Conservation (phyloP, 2,797 vertebrate genomes). For the Gadopsis marmoratus region DNA sequence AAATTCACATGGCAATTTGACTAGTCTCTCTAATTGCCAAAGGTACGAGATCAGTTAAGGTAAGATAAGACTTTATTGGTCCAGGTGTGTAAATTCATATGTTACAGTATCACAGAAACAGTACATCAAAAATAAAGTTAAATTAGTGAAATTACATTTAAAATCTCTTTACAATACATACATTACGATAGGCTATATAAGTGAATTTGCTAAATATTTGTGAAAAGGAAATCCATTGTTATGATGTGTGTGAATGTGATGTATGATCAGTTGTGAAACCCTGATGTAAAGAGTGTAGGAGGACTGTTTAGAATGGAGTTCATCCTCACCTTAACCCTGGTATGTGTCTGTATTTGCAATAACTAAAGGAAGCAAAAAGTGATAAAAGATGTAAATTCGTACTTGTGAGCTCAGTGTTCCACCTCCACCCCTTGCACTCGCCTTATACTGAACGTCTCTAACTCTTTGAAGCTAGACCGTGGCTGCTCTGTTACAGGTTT, state of each 20-base stretch:
- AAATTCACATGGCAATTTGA: neutral
- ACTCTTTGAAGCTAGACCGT: neutral
- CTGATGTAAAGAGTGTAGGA: neutral
- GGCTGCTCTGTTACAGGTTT: neutral
- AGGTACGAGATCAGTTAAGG: no score
- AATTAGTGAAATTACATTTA: no score
- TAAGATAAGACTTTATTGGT: neutral
- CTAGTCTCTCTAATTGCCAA: neutral
- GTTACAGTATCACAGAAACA: no score
- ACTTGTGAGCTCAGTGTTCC: neutral
- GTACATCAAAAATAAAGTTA: no score
- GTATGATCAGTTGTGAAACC: neutral
- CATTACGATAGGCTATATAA: no score
- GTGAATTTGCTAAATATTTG: no score
- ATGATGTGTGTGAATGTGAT: no score
- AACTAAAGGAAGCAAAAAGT: neutral
- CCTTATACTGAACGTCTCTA: neutral
- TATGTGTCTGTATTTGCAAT: neutral
- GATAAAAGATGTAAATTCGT: neutral
- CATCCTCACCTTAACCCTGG: neutral
- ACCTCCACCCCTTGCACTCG: neutral
- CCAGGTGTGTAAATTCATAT: no score
- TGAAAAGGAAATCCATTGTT: no score
- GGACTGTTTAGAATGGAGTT: no score
- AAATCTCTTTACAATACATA: no score